Percentiles rank a stretch among this genome's conserved stretches.
phyloP scores from a whole-genome alignment of 2,888 invertebrate genomes.

The Nemapogon koenigi region DNA sequence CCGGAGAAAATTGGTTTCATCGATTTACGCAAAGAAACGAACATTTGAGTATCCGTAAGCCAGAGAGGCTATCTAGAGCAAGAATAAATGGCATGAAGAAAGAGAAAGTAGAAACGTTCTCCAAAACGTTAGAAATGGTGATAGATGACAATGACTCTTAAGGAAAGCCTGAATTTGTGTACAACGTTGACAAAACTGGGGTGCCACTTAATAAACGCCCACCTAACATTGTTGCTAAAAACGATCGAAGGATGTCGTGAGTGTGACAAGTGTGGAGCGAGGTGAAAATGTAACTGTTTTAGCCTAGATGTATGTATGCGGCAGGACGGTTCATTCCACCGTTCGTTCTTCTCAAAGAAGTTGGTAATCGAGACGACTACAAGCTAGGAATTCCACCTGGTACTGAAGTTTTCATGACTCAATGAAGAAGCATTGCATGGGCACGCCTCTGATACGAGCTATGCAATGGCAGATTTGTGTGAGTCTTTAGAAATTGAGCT shows the following conservation, averaged over 20 bases:
- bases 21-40: conserved; percentile 12
- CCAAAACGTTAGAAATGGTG: conserved; percentile 4
- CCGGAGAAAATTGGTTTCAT: conserved; percentile 14
- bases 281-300: conserved; percentile 3
- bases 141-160: no score
- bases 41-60: conserved; percentile 14
- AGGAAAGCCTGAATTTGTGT: conserved; percentile 12
- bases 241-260: conserved; percentile 12
- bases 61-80: conserved; percentile 12
- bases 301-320: conserved; percentile 2
- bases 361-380: conserved; percentile 4
- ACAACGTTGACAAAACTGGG: conserved; percentile 12
- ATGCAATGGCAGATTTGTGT: neutral
- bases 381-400: conserved; percentile 5
- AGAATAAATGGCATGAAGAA: conserved; percentile 12
- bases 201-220: conserved; percentile 12
- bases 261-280: conserved; percentile 4
- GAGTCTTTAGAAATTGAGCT: conserved; percentile 1
- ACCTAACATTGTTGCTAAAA: conserved; percentile 11
- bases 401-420: conserved; percentile 9
- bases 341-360: conserved; percentile 5
- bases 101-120: conserved; percentile 11
- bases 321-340: conserved; percentile 8
- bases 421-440: conserved; percentile 9
- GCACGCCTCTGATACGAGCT: conserved; percentile 5